phyloP scores from a whole-genome alignment of 2,797 vertebrate species.

The Leptodactylus fallax region DNA sequence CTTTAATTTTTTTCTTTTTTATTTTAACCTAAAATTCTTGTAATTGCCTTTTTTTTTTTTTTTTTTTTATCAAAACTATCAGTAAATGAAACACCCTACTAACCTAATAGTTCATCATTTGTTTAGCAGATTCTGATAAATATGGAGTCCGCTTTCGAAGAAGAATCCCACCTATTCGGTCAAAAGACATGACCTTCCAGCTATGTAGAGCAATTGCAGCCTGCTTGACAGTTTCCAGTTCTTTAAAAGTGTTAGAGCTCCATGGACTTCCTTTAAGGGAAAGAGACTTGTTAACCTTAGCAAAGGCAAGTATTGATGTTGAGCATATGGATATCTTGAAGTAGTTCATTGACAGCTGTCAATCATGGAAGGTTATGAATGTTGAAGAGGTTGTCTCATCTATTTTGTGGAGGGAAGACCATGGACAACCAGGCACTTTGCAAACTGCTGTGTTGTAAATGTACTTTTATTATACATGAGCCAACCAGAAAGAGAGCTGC shows the following conservation, averaged over 20 bases:
- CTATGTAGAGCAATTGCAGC: conserved; percentile 87
- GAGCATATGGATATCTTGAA: no score
- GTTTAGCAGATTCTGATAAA: conserved; percentile 76
- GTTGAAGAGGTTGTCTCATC: no score
- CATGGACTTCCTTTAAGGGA: conserved; percentile 88
- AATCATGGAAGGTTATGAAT: no score
- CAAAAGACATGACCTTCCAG: conserved; percentile 87
- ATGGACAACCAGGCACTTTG: no score
- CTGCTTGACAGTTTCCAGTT: conserved; percentile 82
- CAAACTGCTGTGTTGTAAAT: no score
- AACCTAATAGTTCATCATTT: background rate
- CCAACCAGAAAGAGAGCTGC: no score
- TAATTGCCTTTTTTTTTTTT: background rate
- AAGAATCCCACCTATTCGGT: conserved; percentile 84
- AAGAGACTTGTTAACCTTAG: conserved; percentile 85
- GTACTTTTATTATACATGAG: no score
- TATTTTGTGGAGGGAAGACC: no score
- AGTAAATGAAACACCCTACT: background rate
- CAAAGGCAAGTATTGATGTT: conserved; percentile 80
- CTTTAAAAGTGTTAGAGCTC: conserved; percentile 86
- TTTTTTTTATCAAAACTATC: background rate
- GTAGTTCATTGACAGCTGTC: no score
- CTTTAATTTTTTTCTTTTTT: no score
- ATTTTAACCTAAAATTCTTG: background rate
- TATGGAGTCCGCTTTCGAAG: conserved; percentile 78